Base-by-base conservation (phyloP, 1,140 invertebrate species). In the Aphidius gifuensis region DNA sequence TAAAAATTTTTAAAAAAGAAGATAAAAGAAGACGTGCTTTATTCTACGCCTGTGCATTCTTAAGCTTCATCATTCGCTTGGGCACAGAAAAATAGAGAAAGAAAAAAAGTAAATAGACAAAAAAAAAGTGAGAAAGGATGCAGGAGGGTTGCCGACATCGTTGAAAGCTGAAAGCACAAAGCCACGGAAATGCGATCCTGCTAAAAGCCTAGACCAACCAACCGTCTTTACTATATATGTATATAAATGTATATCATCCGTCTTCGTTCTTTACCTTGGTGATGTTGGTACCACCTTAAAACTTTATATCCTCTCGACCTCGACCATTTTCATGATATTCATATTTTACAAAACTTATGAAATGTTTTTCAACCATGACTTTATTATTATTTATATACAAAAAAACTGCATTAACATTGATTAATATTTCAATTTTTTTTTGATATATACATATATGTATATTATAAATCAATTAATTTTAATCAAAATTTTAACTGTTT, bases 161-260 rank as follows among this genome's bases (percentile, higher is more conserved):
- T 49, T 64, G 62, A 64, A 60, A 64, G 63, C 53, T 64, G 49
- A 57, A 51, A 64, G 58, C 53, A 64, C 51, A 64, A 64, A 64
- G 63, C 45, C 45, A 55, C 60, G 56, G 60, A 63, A 66, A 63
- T 63, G 64, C 64, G 58, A 62, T 62, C 64, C 58, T 60, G 56
- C 60, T 62, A 66, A 62, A 62, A 66, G 64, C 61, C 57, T 44
- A 56, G 58, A 46, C 50, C 62, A 64, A 60, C 58, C 47, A 62
- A 57, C 60, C 45, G 43, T 57, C 54, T 57, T 62, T 47, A 60
- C 57, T 46, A 43, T 59, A 51, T 54, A 56, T 46, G 38, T 59
- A 51, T 54, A 56, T 60, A 47, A 60, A 60, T 55, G 47, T 60
- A 60, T 23, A 43, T 51, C 11, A 9, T 57, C 11, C 23, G 5